Conservation (phyloP, 2,888 invertebrate species). For the Drosophila nr. perissopoda region DNA sequence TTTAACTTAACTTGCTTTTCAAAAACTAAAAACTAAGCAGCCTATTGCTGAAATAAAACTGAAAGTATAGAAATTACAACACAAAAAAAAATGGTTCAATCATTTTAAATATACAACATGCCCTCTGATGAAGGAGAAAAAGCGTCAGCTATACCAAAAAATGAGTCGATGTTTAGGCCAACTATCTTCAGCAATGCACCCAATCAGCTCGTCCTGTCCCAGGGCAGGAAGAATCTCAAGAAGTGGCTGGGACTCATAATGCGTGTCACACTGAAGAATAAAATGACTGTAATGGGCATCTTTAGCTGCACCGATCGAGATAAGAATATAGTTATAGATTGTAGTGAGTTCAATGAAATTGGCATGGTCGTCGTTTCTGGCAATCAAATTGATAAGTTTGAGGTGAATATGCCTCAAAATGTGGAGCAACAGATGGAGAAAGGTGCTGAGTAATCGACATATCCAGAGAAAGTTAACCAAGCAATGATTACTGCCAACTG, state of each 20-base stretch:
- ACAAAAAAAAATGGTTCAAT: not conserved
- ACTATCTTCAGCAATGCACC: slow-evolving; percentile 29
- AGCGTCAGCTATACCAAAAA: not conserved
- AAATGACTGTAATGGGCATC: slow-evolving; percentile 37
- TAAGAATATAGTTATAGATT: slow-evolving; percentile 52
- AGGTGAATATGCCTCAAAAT: slow-evolving; percentile 24
- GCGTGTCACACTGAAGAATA: slow-evolving; percentile 43
- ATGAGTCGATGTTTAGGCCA: slow-evolving; percentile 19
- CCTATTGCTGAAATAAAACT: not conserved
- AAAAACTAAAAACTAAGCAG: not conserved
- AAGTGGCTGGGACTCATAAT: slow-evolving; percentile 50
- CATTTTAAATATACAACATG: slow-evolving; percentile 19
- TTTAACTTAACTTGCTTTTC: not conserved
- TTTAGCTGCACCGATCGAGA: slow-evolving; percentile 64
- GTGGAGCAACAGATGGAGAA: not conserved
- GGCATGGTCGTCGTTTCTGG: slow-evolving; percentile 52
- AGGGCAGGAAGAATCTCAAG: slow-evolving; percentile 26
- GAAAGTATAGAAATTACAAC: not conserved
- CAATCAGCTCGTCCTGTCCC: not conserved
- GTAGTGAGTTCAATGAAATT: slow-evolving; percentile 19
- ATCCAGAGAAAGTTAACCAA: not conserved
- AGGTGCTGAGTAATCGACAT: not conserved
- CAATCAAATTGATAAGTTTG: slow-evolving; percentile 29
- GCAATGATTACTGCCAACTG: not conserved
- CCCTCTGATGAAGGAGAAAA: not conserved